phyloP scores from a whole-genome alignment of 2,797 vertebrate genomes.

The Gallinago solitaria region DNA sequence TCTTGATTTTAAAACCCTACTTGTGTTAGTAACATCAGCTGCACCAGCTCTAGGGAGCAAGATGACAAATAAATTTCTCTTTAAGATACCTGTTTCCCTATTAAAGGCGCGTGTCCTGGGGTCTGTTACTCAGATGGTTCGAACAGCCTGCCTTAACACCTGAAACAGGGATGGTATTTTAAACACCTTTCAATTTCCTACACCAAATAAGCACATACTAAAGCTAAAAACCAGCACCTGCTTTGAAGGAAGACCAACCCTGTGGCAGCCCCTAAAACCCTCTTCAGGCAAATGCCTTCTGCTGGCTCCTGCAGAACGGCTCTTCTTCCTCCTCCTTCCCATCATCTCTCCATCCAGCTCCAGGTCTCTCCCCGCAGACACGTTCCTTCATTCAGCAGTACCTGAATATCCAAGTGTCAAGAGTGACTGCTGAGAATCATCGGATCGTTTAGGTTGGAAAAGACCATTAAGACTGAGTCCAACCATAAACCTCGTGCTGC shows the following conservation, averaged over 20 bases:
- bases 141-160: background rate
- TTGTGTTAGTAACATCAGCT: background rate
- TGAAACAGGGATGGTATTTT: accelerated
- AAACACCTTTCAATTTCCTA: background rate
- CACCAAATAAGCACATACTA: background rate
- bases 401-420: background rate
- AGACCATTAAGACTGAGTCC: background rate
- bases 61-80: background rate
- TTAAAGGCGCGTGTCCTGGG: background rate
- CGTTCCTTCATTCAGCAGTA: background rate
- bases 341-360: background rate
- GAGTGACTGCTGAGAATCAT: background rate
- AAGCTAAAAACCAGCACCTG: background rate
- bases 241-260: background rate
- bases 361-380: background rate
- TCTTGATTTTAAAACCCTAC: background rate
- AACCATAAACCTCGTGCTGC: background rate
- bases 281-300: background rate
- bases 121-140: background rate
- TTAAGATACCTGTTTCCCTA: background rate
- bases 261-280: background rate
- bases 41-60: background rate
- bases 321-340: background rate
- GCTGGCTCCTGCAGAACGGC: background rate
- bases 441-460: background rate